Conservation (phyloP, 2,113 vertebrate species). For the Lipophrys pholis region DNA sequence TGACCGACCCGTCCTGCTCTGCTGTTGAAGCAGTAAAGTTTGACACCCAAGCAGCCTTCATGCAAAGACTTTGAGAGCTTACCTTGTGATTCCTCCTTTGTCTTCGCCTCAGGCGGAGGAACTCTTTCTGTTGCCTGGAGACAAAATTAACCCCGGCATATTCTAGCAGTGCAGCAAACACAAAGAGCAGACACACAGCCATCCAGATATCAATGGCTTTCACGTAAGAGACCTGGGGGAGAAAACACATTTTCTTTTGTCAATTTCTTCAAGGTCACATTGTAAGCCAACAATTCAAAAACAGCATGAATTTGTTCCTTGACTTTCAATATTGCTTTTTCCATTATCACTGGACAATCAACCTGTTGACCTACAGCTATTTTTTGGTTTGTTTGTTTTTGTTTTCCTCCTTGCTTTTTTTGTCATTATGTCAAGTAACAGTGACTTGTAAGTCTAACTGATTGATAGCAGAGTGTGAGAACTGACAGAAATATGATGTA, state of each 20-base stretch:
- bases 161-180: conserved; percentile 96
- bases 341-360: background rate
- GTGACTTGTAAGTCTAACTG: conserved; percentile 38
- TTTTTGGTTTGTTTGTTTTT: background rate
- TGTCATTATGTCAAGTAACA: conserved; percentile 21
- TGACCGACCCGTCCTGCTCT: background rate
- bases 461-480: conserved; percentile 43
- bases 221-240: conserved; percentile 94
- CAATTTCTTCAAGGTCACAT: conserved; percentile 33
- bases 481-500: conserved; percentile 11
- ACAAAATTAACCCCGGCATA: conserved; percentile 99
- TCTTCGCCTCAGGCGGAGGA: conserved; percentile 93
- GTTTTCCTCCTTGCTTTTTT: conserved; percentile 7
- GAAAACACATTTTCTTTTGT: conserved; percentile 41
- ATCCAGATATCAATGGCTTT: conserved; percentile 99
- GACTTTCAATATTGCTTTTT: background rate
- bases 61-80: conserved; percentile 44
- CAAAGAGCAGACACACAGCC: conserved; percentile 98
- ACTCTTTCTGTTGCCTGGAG: conserved; percentile 98
- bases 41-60: conserved; percentile 6
- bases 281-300: conserved; percentile 20
- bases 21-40: conserved; percentile 19
- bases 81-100: conserved; percentile 95
- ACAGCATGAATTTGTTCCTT: background rate
- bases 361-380: background rate